phyloP scores from a whole-genome alignment of 1,140 invertebrate species.

The Dinoponera quadriceps region DNA sequence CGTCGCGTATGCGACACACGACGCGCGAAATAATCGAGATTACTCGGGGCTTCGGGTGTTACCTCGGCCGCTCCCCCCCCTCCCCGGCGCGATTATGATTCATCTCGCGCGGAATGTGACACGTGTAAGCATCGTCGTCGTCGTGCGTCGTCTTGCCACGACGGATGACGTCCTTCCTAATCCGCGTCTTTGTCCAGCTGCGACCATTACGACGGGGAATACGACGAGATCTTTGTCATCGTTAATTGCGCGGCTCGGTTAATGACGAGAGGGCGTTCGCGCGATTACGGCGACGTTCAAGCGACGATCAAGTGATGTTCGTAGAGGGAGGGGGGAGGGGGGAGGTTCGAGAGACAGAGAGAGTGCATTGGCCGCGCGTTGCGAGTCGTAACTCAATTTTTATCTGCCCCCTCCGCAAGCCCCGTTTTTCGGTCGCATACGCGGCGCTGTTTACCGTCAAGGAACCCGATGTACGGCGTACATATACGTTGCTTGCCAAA shows the following conservation, averaged over 20 bases:
- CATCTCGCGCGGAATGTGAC: conserved; percentile 16
- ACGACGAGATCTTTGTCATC: conserved; percentile 28
- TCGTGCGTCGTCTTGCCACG: background rate
- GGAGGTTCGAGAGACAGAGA: no score
- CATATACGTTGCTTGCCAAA: conserved; percentile 42
- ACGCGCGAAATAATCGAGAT: conserved; percentile 1
- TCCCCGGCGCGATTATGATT: conserved; percentile 32
- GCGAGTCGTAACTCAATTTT: conserved; percentile 45
- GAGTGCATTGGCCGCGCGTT: conserved; percentile 17
- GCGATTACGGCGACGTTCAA: conserved; percentile 37
- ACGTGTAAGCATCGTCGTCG: background rate
- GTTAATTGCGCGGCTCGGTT: conserved; percentile 54
- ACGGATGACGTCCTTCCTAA: conserved; percentile 45
- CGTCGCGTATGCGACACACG: background rate
- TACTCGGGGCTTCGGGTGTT: no score
- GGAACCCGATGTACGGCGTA: background rate
- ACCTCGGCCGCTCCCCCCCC: background rate
- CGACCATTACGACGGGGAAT: conserved; percentile 26
- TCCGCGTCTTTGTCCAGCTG: conserved; percentile 40
- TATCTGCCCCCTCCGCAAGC: background rate
- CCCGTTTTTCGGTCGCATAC: conserved; percentile 41
- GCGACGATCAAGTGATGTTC: conserved; percentile 19
- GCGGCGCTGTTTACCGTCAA: conserved; percentile 33
- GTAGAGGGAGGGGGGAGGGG: no score
- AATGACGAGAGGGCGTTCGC: conserved; percentile 10